Base-by-base conservation (phyloP, 2,113 vertebrate genomes). In the Equus przewalskii region DNA sequence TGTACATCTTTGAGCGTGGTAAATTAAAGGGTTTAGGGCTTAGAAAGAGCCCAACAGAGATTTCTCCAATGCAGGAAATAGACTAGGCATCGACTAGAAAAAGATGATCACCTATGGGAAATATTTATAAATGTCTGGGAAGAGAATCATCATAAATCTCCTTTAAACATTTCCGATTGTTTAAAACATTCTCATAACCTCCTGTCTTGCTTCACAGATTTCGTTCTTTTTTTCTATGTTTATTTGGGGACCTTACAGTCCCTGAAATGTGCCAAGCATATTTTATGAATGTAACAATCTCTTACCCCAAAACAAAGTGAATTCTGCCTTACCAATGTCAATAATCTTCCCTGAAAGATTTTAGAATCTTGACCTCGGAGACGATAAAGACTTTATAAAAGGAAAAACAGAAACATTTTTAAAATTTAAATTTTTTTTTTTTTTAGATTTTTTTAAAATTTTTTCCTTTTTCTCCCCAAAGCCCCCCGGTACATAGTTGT, bases 351-450 rank as follows among this genome's bases (percentile, higher is more conserved):
- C 51, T 54, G 51, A 54, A 86, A 67, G 28, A 64, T 69, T 82
- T 97, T 65, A 73, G 64, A 91, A 89, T 56, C 64, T 91, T 73
- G 21, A 79, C 26, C n/a, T 83, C 7, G 69, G 30, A 73, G 19
- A 58, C 56, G 96, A 14, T 44, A 91, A 72, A 69, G 13, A 0
- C 33, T 54, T 89, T 93, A 62, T 41, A 33, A 89, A 84, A 75
- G 14, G 16, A 56, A 83, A n/a, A 36, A 54, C 1, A 41, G 62
- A 62, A 36, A 41, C 41, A 49, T 91, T 79, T 95, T 18, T 5
- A 64, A 60, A 67, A 49, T 72, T 33, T 49, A 21, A 41, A 41
- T 3, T 41, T 41, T 41, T 41, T 41, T 41, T 41, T 36, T 36
- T 36, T 36, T 36, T 36, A 36, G 36, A 36, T 36, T 36, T 36